Evolutionary conservation across 92 coral and sea anemone species (phyloP).

Genomic region (Muricea muricata): DNA sequence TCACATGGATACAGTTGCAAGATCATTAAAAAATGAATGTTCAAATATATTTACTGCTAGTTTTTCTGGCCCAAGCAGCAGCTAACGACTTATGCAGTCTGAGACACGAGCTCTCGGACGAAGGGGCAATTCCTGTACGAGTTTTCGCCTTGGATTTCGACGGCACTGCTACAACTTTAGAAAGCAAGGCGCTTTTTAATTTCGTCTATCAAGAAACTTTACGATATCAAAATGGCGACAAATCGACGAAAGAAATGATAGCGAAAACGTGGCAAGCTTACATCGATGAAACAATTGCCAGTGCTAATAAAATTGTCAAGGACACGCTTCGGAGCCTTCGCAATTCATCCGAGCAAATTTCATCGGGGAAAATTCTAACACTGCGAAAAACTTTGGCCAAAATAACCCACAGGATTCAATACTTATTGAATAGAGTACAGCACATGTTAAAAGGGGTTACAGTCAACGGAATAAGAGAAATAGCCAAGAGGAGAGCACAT

Average conservation of each 20-base stretch:
- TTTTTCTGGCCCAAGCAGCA: not conserved
- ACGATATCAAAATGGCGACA: not conserved
- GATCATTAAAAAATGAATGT: not conserved
- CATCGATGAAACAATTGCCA: too few relatives aligned
- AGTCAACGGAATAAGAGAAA: not conserved
- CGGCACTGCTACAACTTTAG: not conserved
- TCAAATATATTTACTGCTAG: not conserved
- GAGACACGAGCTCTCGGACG: not conserved
- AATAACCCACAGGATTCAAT: not conserved
- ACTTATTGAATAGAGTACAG: not conserved
- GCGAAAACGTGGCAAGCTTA: not conserved
- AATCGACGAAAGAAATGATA: not conserved
- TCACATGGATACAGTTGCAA: too few relatives aligned
- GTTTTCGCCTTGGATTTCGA: constrained; percentile 5
- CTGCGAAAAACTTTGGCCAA: not conserved
- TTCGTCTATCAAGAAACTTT: not conserved
- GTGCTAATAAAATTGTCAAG: not conserved
- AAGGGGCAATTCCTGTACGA: not conserved
- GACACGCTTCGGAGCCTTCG: not conserved
- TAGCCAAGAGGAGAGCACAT: not conserved
- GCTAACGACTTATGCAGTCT: not conserved
- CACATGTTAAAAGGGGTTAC: constrained; percentile 3
- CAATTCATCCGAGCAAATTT: not conserved
- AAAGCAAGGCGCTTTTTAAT: too few relatives aligned
- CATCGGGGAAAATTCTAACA: not conserved